phyloP scores from a whole-genome alignment of 2,797 vertebrate genomes.

The Hoplostethus atlanticus region DNA sequence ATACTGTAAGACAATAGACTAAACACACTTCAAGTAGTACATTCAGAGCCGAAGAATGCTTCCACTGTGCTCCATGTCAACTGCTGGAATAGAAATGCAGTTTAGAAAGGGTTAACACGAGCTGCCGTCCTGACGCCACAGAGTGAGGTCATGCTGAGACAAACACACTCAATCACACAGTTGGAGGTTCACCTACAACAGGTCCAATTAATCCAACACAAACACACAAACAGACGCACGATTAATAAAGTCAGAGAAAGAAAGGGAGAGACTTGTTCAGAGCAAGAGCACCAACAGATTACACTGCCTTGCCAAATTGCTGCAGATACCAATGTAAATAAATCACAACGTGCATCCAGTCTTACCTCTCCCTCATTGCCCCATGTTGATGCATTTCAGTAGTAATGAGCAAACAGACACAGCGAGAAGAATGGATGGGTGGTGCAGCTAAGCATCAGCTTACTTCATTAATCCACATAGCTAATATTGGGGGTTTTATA shows the following conservation, averaged over 20 bases:
- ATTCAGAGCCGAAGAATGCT: background rate
- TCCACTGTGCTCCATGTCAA: background rate
- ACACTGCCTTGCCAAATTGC: slow-evolving; percentile 17
- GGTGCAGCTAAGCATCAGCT: background rate
- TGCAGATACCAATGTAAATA: slow-evolving; percentile 11
- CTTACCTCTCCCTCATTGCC: background rate
- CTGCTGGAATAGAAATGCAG: background rate
- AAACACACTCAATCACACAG: background rate
- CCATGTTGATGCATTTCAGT: slow-evolving; percentile 5
- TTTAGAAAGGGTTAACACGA: slow-evolving; percentile 7
- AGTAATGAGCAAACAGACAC: background rate
- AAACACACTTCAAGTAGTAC: background rate
- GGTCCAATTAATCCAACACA: slow-evolving; percentile 12
- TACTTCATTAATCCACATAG: slow-evolving; percentile 22
- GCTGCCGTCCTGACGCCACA: background rate
- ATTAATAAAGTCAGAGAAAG: slow-evolving; percentile 22
- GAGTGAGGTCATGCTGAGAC: background rate
- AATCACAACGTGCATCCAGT: slow-evolving; percentile 11
- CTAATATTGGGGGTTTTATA: slow-evolving; percentile 11
- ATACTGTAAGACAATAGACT: background rate
- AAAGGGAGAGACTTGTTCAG: slow-evolving; percentile 2
- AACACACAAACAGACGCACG: background rate
- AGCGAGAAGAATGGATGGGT: background rate
- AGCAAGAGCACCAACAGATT: slow-evolving; percentile 23
- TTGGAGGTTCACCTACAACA: background rate